These are phyloP conservation scores for Maniola jurtina DNA, from an alignment of 1,140 invertebrate genomes.

Conservation along the genomic window DNA sequence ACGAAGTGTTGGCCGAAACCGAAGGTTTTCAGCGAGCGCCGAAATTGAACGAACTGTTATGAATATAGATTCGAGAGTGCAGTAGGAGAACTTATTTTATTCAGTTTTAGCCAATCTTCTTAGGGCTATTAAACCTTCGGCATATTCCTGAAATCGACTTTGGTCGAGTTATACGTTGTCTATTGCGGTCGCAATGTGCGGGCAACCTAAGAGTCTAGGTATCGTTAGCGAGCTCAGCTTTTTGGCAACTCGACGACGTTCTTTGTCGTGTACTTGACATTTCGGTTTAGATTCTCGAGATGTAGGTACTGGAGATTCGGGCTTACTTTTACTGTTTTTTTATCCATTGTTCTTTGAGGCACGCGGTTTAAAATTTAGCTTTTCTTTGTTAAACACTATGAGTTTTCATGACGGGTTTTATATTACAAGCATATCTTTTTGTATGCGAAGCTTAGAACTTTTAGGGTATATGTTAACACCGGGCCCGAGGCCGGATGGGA, in stretches of 20 bases:
- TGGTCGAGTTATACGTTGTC: no score
- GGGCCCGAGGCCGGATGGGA: no score
- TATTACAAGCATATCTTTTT: neutral
- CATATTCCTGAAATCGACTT: no score
- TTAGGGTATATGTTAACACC: neutral
- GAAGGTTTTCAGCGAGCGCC: no score
- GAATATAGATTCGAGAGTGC: no score
- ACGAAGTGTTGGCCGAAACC: no score
- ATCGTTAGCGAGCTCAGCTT: constrained; percentile 26
- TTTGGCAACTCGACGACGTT: constrained; percentile 29
- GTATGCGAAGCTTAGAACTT: neutral
- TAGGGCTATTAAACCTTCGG: no score
- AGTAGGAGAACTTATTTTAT: no score
- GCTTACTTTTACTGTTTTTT: constrained; percentile 24
- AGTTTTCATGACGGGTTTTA: constrained; percentile 5
- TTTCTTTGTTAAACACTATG: constrained; percentile 12
- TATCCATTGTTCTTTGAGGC: constrained; percentile 26
- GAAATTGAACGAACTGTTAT: no score
- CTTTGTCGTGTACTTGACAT: constrained; percentile 31
- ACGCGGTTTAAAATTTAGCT: constrained; percentile 13
- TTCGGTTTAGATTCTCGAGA: constrained; percentile 30
- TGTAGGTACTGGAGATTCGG: constrained; percentile 27
- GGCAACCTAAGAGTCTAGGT: constrained; percentile 14
- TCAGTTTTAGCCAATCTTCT: no score
- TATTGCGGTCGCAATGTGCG: no score